phyloP scores from a whole-genome alignment of 2,888 invertebrate species.

The Alloscopus bannaensis region DNA sequence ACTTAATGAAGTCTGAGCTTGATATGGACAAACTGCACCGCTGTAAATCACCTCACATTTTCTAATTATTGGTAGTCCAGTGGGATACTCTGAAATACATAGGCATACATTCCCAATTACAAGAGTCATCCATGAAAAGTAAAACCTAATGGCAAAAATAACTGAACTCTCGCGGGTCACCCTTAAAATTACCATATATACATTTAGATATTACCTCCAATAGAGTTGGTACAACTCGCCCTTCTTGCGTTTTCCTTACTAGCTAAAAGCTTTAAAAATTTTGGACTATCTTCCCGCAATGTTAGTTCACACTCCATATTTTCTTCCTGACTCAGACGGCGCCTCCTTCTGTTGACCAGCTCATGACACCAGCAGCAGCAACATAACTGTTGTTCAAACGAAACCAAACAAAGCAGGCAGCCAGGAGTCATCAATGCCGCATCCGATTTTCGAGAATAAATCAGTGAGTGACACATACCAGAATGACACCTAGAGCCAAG shows the following conservation, averaged over 20 bases:
- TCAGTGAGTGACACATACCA: slow-evolving; percentile 44
- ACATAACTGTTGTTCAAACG: slow-evolving; percentile 41
- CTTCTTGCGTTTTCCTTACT: slow-evolving; percentile 65
- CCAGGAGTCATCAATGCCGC: background rate
- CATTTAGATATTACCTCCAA: slow-evolving; percentile 21
- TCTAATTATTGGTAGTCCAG: slow-evolving; percentile 46
- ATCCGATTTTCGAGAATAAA: slow-evolving; percentile 8
- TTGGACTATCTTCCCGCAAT: slow-evolving; percentile 65
- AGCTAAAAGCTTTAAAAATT: slow-evolving; percentile 67
- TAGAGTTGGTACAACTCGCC: slow-evolving; percentile 43
- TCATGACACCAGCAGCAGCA: slow-evolving; percentile 67
- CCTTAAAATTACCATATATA: slow-evolving; percentile 39
- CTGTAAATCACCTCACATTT: slow-evolving; percentile 67
- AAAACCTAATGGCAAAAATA: slow-evolving; percentile 55
- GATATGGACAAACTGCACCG: slow-evolving; percentile 68
- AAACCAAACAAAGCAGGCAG: background rate
- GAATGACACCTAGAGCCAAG: slow-evolving; percentile 51
- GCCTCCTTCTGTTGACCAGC: slow-evolving; percentile 45
- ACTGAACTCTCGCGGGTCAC: slow-evolving; percentile 29
- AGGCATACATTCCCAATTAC: background rate
- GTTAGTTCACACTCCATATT: slow-evolving; percentile 58
- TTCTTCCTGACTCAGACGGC: slow-evolving; percentile 60
- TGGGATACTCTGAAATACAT: slow-evolving; percentile 44
- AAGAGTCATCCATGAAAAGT: background rate
- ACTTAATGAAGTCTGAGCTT: slow-evolving; percentile 35